Evolutionary conservation across 2,113 vertebrate genomes (phyloP).

Genomic region (Ophthalmolycus amberensis): DNA sequence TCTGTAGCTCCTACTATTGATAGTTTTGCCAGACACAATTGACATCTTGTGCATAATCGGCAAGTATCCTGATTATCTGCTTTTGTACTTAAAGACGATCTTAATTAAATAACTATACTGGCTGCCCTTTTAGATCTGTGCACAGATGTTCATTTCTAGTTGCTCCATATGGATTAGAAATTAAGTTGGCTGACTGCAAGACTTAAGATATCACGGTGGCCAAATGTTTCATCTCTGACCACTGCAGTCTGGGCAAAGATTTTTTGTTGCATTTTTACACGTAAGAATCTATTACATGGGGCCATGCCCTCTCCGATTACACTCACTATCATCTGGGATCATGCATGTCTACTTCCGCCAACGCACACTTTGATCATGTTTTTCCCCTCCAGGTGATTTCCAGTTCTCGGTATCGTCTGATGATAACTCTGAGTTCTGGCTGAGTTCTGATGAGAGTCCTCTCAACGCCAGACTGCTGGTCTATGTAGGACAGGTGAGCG

Average conservation of each 20-base stretch:
- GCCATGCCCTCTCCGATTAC: slow-evolving; percentile 5
- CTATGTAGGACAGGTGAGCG: slow-evolving; percentile 92
- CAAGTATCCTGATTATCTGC: neutral
- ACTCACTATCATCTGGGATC: slow-evolving; percentile 10
- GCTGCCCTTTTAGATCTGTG: neutral
- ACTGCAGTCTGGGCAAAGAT: neutral
- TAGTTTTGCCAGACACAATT: neutral
- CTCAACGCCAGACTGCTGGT: slow-evolving; percentile 90
- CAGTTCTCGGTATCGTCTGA: slow-evolving; percentile 98
- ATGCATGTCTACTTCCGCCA: slow-evolving; percentile 26
- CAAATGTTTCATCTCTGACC: neutral
- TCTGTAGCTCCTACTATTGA: neutral
- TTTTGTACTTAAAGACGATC: neutral
- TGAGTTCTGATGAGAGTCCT: slow-evolving; percentile 92
- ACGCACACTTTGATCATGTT: slow-evolving; percentile 47
- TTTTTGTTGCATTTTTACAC: slow-evolving; percentile 10
- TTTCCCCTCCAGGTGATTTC: slow-evolving; percentile 88
- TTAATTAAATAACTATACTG: neutral
- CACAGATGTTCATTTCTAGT: neutral
- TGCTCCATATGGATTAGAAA: neutral
- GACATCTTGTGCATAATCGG: neutral
- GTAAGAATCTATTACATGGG: slow-evolving; percentile 13
- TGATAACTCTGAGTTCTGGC: slow-evolving; percentile 98
- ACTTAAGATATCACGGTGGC: neutral
- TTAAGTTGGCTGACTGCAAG: neutral